Conservation (phyloP, 1,140 invertebrate genomes). For the Panonychus citri region DNA sequence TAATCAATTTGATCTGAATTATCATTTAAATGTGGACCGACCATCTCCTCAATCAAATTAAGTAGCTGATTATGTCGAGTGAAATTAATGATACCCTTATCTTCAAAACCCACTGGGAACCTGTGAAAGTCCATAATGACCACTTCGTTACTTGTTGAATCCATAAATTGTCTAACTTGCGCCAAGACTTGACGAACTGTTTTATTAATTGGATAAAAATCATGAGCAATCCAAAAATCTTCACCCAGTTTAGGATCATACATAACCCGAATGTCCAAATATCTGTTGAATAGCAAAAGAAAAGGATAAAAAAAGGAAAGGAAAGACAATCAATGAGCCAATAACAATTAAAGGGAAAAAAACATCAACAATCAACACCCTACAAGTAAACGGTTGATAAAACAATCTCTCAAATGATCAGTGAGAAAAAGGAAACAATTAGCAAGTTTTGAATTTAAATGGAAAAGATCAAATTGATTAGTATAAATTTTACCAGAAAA, state of each 20-base stretch:
- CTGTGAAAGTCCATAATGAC: constrained; percentile 21
- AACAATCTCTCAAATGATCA: no score
- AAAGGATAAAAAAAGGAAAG: no score
- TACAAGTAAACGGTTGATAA: no score
- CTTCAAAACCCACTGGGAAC: constrained; percentile 18
- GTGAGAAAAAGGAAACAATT: no score
- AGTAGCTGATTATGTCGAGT: constrained; percentile 27
- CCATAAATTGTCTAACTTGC: constrained; percentile 18
- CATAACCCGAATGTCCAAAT: constrained; percentile 19
- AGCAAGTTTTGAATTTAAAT: no score
- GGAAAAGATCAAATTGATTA: no score
- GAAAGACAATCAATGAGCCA: no score
- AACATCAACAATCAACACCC: no score
- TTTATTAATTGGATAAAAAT: constrained; percentile 15
- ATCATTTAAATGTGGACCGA: constrained; percentile 20
- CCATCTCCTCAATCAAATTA: constrained; percentile 25
- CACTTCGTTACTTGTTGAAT: constrained; percentile 18
- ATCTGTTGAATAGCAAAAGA: constrained; percentile 9
- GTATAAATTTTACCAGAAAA: no score
- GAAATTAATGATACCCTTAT: not conserved
- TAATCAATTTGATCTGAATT: not conserved
- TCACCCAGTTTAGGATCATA: constrained; percentile 12
- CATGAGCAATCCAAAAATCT: constrained; percentile 21
- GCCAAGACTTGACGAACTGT: constrained; percentile 16
- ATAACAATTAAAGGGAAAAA: no score